Evolutionary conservation across 2,888 invertebrate species (phyloP).

Genomic region (Aphodius granarius): DNA sequence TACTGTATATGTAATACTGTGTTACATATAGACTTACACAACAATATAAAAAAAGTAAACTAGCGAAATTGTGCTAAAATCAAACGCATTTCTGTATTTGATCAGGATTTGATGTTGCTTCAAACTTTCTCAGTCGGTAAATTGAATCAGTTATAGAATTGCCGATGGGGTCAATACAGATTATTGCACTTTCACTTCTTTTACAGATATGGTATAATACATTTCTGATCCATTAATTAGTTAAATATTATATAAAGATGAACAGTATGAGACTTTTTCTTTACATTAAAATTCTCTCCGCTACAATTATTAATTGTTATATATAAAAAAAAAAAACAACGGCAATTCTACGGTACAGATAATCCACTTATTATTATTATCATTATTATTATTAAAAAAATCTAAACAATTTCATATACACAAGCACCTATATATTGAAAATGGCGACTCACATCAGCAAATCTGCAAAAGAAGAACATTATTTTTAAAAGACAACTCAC

Average conservation of each 20-base stretch:
- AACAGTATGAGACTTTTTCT: neutral
- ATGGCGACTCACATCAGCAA: slow-evolving; percentile 51
- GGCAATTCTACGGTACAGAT: slow-evolving; percentile 35
- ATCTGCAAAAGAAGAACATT: slow-evolving; percentile 47
- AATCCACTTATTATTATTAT: slow-evolving; percentile 16
- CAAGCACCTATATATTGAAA: slow-evolving; percentile 43
- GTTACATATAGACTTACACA: slow-evolving; percentile 21
- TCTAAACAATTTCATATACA: slow-evolving; percentile 32
- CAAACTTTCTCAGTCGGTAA: slow-evolving; percentile 41
- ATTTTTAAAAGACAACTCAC: slow-evolving; percentile 11
- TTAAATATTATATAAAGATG: neutral
- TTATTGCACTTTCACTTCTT: slow-evolving; percentile 13
- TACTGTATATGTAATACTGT: slow-evolving; percentile 18
- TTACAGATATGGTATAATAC: slow-evolving; percentile 8
- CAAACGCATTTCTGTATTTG: slow-evolving; percentile 32
- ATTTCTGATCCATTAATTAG: slow-evolving; percentile 3
- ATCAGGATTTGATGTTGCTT: slow-evolving; percentile 38
- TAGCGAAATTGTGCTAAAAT: neutral
- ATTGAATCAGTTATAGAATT: slow-evolving; percentile 30
- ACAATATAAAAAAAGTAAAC: slow-evolving; percentile 8
- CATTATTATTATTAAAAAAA: slow-evolving; percentile 23
- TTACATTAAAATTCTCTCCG: slow-evolving; percentile 2
- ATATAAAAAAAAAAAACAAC: slow-evolving; percentile 26
- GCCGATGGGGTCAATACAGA: slow-evolving; percentile 6
- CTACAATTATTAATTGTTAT: slow-evolving; percentile 5